A percentile compares a stretch with the other conserved stretches of the same genome.
Conservation (phyloP, 2,113 vertebrate species). For the Charadrius vociferus region DNA sequence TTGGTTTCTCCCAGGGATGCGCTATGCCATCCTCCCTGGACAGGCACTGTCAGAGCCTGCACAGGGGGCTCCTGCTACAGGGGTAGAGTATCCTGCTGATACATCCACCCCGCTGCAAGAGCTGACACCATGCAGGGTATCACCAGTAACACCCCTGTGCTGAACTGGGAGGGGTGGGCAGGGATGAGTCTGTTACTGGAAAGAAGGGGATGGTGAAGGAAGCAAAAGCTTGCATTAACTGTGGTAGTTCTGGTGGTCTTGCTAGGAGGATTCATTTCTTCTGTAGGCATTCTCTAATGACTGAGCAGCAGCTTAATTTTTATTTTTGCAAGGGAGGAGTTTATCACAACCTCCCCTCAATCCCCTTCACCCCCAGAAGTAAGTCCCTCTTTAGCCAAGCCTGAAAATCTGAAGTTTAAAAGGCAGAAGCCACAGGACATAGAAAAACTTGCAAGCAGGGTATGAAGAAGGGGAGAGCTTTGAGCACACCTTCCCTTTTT, state of each 20-base stretch:
- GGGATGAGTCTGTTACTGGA: no score
- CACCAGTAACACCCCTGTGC: neutral
- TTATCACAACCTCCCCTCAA: neutral
- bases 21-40: no score
- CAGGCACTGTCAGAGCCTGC: no score
- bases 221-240: neutral
- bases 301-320: neutral
- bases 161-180: neutral
- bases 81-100: neutral
- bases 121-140: neutral
- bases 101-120: neutral
- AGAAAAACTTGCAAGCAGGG: neutral
- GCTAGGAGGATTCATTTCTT: neutral
- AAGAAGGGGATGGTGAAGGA: neutral
- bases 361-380: neutral
- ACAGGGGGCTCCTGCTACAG: no score
- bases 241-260: neutral
- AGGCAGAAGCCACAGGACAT: neutral
- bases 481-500: neutral
- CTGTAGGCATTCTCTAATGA: neutral
- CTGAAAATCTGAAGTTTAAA: neutral
- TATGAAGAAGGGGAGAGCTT: neutral
- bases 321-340: neutral
- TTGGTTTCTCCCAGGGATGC: neutral
- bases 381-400: neutral